Conservation (phyloP, 30 jellyfish, hydroid and myxozoan species). For the Pelagia noctiluca region DNA sequence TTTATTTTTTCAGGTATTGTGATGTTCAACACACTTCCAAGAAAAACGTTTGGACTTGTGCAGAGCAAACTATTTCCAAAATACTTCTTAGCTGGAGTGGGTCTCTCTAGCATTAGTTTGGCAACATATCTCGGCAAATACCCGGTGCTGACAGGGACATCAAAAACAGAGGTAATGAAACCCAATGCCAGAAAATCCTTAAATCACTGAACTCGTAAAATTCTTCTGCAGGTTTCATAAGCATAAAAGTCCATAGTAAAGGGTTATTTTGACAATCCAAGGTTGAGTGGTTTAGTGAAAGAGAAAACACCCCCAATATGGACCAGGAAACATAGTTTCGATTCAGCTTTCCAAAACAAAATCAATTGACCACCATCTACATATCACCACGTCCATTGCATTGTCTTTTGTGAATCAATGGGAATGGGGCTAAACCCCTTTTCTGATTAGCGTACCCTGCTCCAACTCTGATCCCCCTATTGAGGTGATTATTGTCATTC, state of each 20-base stretch:
- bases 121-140: slow-evolving; percentile 36
- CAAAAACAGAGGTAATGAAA: slow-evolving; percentile 46
- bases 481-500: neutral
- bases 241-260: neutral
- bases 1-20: slow-evolving; percentile 49
- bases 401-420: too few relatives aligned
- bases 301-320: too few relatives aligned
- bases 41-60: slow-evolving; percentile 74
- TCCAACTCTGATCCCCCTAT: neutral
- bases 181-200: neutral
- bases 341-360: too few relatives aligned
- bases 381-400: too few relatives aligned
- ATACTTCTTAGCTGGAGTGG: slow-evolving; percentile 57
- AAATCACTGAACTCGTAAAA: neutral
- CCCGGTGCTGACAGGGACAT: slow-evolving; percentile 56
- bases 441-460: neutral
- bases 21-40: slow-evolving; percentile 59
- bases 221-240: neutral
- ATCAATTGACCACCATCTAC: too few relatives aligned
- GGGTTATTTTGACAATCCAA: too few relatives aligned
- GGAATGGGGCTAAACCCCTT: too few relatives aligned
- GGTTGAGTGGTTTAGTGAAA: too few relatives aligned
- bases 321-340: too few relatives aligned
- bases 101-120: slow-evolving; percentile 43
- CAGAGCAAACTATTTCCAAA: slow-evolving; percentile 72